Evolutionary conservation across 1,140 invertebrate genomes (phyloP).

Genomic region (Brachionus angularis): DNA sequence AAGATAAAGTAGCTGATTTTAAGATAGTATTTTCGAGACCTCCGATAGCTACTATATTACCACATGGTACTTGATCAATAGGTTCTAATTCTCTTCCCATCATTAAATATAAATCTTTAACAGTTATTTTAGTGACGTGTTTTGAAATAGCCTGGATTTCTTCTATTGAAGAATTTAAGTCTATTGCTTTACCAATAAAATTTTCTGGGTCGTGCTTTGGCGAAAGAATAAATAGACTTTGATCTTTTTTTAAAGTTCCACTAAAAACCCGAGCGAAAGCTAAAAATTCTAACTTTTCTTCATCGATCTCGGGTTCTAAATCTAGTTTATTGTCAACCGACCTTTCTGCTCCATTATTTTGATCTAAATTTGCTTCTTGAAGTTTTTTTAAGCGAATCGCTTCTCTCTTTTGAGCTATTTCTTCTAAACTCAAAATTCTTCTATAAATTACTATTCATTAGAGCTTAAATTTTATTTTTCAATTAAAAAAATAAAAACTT

Average conservation of each 20-base stretch:
- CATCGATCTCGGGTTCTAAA: slow-evolving; percentile 45
- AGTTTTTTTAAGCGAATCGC: slow-evolving; percentile 62
- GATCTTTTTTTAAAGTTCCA: slow-evolving; percentile 71
- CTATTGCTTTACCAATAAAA: slow-evolving; percentile 60
- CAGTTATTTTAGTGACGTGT: slow-evolving; percentile 63
- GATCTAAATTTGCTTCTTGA: slow-evolving; percentile 45
- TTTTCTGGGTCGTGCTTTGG: slow-evolving; percentile 78
- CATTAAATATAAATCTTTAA: slow-evolving; percentile 76
- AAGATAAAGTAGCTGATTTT: slow-evolving; percentile 85
- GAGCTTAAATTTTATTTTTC: slow-evolving; percentile 61
- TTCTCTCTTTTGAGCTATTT: slow-evolving; percentile 69
- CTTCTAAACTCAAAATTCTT: slow-evolving; percentile 69
- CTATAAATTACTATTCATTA: too few relatives aligned
- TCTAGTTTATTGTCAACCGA: slow-evolving; percentile 15
- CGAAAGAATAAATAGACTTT: slow-evolving; percentile 70
- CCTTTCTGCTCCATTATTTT: not conserved
- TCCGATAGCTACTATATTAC: slow-evolving; percentile 83
- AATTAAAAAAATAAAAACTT: slow-evolving; percentile 57
- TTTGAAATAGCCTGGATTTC: slow-evolving; percentile 59
- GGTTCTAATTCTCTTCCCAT: slow-evolving; percentile 86
- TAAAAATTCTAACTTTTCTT: slow-evolving; percentile 69
- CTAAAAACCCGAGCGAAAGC: slow-evolving; percentile 91
- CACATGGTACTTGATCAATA: slow-evolving; percentile 74
- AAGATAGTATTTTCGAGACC: slow-evolving; percentile 78
- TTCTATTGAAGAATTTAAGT: slow-evolving; percentile 25